Evolutionary conservation across 2,888 invertebrate species (phyloP), one percentile per base, ranked within the genome.

Genomic region (Dascillus cervinus): DNA sequence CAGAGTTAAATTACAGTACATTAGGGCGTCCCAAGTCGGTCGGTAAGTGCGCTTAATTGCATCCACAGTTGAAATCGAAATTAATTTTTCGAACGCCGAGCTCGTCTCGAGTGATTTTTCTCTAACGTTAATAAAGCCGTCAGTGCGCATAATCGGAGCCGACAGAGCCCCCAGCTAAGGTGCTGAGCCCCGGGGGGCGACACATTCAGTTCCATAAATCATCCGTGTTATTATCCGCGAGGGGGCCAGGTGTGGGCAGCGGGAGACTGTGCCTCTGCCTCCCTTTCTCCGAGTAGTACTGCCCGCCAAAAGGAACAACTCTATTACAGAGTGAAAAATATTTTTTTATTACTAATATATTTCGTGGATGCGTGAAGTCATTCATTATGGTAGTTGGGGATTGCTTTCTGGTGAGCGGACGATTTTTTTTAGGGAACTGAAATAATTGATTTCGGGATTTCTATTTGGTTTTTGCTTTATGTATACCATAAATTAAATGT

Each of bases 31-130:
- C n/a, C n/a, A n/a, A n/a, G n/a, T n/a, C n/a, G n/a, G n/a, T n/a
- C n/a, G n/a, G n/a, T n/a, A n/a, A n/a, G n/a, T n/a, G n/a, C n/a
- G n/a, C n/a, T n/a, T n/a, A n/a, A n/a, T n/a, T n/a, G n/a, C n/a
- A n/a, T n/a, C n/a, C n/a, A n/a, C n/a, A n/a, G n/a, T n/a, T n/a
- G n/a, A n/a, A n/a, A n/a, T n/a, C 52, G 55, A 56, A 56, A 54
- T 50, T 55, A 54, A 52, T 53, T 52, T 54, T 52, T 56, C 58
- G 56, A 58, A 56, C 60, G 58, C 58, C 57, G 58, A 51, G 43
- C 50, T 36, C 49, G 49, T 49, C 47, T 49, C 44, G 46, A 34
- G 32, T 37, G 44, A 47, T 44, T 47, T 47, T 46, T 48, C 39
- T 30, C 29, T 39, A 30, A 32, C 32, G 44, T 49, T 52, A 54